These are phyloP conservation scores for Schlechtendalia chinensis DNA, from an alignment of 1,140 invertebrate genomes.

Conservation along the genomic window DNA sequence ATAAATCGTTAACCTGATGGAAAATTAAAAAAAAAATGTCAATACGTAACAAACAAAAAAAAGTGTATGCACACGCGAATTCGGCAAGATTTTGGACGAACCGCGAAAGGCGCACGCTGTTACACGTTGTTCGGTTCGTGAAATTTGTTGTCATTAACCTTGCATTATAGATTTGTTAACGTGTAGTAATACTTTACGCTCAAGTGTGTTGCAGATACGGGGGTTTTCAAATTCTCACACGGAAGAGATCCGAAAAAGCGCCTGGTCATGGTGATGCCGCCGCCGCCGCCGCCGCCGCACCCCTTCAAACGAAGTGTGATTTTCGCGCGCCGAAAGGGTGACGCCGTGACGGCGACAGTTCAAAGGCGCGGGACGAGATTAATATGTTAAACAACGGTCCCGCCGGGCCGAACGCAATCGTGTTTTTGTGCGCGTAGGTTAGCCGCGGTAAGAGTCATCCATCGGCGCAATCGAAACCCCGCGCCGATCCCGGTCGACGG, in stretches of 20 bases:
- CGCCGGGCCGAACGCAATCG: not conserved
- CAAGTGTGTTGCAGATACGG: not conserved
- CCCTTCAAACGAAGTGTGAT: conserved; percentile 41
- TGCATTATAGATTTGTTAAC: conserved; percentile 27
- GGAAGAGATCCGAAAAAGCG: conserved; percentile 25
- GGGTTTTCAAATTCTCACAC: conserved; percentile 23
- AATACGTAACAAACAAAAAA: too few species aligned
- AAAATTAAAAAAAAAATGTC: too few species aligned
- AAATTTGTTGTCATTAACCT: conserved; percentile 26
- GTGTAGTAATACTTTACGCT: conserved; percentile 4
- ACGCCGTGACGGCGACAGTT: too few species aligned
- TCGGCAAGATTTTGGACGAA: too few species aligned
- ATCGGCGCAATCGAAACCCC: too few species aligned
- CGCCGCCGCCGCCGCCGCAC: not conserved
- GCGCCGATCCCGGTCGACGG: too few species aligned
- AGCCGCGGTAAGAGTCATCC: too few species aligned
- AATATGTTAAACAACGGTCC: conserved; percentile 14
- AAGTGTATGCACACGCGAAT: too few species aligned
- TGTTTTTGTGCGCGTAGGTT: too few species aligned
- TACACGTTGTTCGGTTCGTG: too few species aligned
- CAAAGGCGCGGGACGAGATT: conserved; percentile 16
- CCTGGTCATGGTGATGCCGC: conserved; percentile 16
- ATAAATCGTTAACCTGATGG: too few species aligned
- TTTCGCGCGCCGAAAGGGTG: conserved; percentile 1
- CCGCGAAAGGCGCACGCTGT: not conserved